Base-by-base conservation (phyloP, 2,888 invertebrate genomes). In the Gastrophysa polygoni region DNA sequence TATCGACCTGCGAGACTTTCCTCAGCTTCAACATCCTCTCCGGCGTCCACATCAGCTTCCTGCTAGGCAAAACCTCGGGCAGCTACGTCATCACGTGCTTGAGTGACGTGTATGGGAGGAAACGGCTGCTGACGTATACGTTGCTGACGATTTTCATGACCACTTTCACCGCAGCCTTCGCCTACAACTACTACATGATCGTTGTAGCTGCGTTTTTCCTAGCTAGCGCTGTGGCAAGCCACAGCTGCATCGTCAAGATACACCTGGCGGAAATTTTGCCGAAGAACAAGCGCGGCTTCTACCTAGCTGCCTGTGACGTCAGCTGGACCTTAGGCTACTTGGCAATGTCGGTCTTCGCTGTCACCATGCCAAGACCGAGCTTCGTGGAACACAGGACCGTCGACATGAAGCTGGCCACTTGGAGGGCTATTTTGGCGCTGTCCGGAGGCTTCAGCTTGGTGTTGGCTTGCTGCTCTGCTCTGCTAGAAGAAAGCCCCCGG, bases 401-500 rank as follows among this genome's bases (percentile, higher is more conserved):
- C n/a, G 71, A 71, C 50, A 77, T 67, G 70, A 74, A 77, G 59
- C 70, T 80, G 10, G 76, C 80, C 32, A 81, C 82, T 7, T 84
- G 84, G 84, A 73, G 83, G 60, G 74, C 83, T 38, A 71, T 83
- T 38, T 77, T 81, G 57, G 81, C 81, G 18, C 71, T 81, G 34
- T 73, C 78, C 8, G 80, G 82, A 5, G 77, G 80, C 28, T 68
- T 81, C 20, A 75, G 73, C 58, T 72, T 84, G 29, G 73, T 81
- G 55, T 71, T 82, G 5, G 78, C 80, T 4, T 83, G 83, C 65
- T 70, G 75, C 0, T 74, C 80, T 1, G 80, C 82, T 32, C 68
- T 84, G 4, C 59, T 83, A 29, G 80, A 82, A 64, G 76, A 79
- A 29, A 83, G 82, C 73, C 82, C 83, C 0, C 75, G 84, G 58